Base-by-base conservation (phyloP, 2,888 invertebrate species). In the Xylota sylvarum region DNA sequence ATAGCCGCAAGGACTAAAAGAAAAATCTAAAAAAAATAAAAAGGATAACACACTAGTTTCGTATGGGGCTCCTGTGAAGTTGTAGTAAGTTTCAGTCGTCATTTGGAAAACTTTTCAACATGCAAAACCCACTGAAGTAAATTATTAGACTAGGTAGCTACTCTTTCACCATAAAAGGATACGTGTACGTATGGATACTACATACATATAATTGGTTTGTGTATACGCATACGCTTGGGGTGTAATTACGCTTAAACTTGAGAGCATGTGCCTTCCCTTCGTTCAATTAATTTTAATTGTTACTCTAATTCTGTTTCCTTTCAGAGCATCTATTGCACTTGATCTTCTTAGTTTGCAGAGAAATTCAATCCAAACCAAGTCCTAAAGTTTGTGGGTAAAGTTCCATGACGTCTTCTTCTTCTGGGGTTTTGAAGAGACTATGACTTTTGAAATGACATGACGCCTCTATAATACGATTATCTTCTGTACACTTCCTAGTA, bases 201-300 rank as follows among this genome's bases (percentile, higher is more conserved):
- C 9, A 35, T 3, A 4, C n/a, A n/a, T n/a, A 43, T 43, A 43
- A 14, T 43, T 43, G 12, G 43, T 5, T 14, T n/a, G 6, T 9
- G 4, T 32, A 32, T 0, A 23, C 23, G 3, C 3, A 23, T 35
- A 35, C 10, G 35, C 35, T 10, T 9, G 10, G 4, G 43, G 14
- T 43, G 14, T 14, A 43, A 43, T 43, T 43, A 43, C 40, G 40
- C n/a, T n/a, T 40, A 4, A 43, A 43, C 43, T 5, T 43, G 43
- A 43, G 14, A 43, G 4, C 43, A 6, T 14, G 43, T 14, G 14
- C 14, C 14, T 43, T n/a, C 0, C 14, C 5, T 43, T n/a, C 5
- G 43, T 43, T 43, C 43, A 43, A 14, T 43, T 43, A 43, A 14
- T 43, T 43, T 14, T 43, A 43, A 43, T 43, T 43, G 43, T 43